Percentiles rank a stretch among this genome's conserved stretches.
These are phyloP conservation scores for Tenualosa thibaudeaui DNA, from an alignment of 2,797 vertebrate genomes.

Conservation along the genomic window DNA sequence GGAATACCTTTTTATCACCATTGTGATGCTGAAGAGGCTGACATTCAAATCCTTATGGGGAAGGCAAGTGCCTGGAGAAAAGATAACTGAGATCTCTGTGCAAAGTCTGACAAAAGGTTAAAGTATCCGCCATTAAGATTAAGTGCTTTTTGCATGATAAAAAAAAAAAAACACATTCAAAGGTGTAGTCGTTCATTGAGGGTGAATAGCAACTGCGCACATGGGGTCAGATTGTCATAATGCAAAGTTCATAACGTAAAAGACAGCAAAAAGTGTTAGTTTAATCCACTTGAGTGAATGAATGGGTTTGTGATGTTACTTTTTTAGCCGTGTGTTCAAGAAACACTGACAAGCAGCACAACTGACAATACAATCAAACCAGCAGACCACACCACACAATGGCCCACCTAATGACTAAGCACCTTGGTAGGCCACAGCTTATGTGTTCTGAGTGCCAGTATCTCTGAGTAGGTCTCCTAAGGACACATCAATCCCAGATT, in stretches of 20 bases:
- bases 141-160: neutral
- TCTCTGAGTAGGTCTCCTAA: neutral
- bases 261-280: neutral
- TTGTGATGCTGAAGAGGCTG: slow-evolving; percentile 61
- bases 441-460: neutral
- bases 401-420: neutral
- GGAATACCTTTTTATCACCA: slow-evolving; percentile 1
- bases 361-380: neutral
- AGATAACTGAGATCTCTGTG: neutral
- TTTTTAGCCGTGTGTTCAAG: neutral
- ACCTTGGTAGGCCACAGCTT: neutral
- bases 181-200: neutral
- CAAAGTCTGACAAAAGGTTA: neutral
- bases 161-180: neutral
- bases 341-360: neutral
- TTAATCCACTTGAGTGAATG: neutral
- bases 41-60: slow-evolving; percentile 65
- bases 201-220: neutral
- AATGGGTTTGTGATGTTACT: neutral
- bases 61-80: slow-evolving; percentile 34
- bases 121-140: neutral
- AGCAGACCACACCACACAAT: neutral
- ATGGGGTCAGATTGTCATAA: neutral
- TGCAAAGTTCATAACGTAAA: no score
- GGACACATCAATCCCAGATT: slow-evolving; percentile 20